These are phyloP conservation scores for Polymixis lichenea DNA, from an alignment of 2,888 invertebrate species.

Conservation along the genomic window DNA sequence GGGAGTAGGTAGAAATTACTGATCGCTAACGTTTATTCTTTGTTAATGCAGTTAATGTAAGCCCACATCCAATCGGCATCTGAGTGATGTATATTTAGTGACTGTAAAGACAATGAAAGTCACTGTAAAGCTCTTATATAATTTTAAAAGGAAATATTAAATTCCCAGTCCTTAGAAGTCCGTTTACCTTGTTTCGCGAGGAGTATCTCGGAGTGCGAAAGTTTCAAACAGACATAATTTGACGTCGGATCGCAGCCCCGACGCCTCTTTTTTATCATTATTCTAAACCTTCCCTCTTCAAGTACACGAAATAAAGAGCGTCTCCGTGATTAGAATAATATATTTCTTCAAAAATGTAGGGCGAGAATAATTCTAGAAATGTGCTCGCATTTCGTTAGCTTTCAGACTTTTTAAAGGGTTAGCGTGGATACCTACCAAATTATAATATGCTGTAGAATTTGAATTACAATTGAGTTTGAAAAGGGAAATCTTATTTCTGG, in stretches of 20 bases:
- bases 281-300: slow-evolving; percentile 59
- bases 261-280: slow-evolving; percentile 66
- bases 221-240: slow-evolving; percentile 61
- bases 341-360: slow-evolving; percentile 52
- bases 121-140: slow-evolving; percentile 16
- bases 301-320: slow-evolving; percentile 63
- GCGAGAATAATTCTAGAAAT: slow-evolving; percentile 40
- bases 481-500: slow-evolving; percentile 14
- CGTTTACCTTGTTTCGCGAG: slow-evolving; percentile 26
- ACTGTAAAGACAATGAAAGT: slow-evolving; percentile 29
- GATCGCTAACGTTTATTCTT: neutral
- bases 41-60: neutral
- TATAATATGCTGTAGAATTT: slow-evolving; percentile 35
- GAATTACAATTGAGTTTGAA: slow-evolving; percentile 18
- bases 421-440: slow-evolving; percentile 14
- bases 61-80: neutral
- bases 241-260: slow-evolving; percentile 54
- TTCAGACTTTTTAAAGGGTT: slow-evolving; percentile 50
- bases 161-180: slow-evolving; percentile 4
- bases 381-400: slow-evolving; percentile 37
- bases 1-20: neutral
- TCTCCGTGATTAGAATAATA: slow-evolving; percentile 69
- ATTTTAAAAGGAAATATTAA: slow-evolving; percentile 40
- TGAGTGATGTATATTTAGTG: slow-evolving; percentile 1
- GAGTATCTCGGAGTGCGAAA: slow-evolving; percentile 38